Evolutionary conservation across 1,140 invertebrate genomes (phyloP).

Genomic region (Papilio glaucus): DNA sequence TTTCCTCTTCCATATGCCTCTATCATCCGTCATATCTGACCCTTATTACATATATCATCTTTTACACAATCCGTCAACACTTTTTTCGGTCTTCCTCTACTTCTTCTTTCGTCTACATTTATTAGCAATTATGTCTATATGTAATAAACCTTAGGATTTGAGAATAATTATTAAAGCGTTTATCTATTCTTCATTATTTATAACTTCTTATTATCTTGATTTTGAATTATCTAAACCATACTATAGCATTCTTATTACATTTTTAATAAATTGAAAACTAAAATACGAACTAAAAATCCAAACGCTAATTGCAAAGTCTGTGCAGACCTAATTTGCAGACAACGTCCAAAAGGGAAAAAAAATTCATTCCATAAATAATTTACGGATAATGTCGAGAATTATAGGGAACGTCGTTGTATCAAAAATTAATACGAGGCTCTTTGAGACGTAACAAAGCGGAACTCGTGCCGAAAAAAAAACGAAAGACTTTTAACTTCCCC

Average conservation of each 20-base stretch:
- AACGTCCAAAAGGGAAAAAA: conserved; percentile 4
- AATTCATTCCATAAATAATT: conserved; percentile 21
- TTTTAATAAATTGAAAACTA: not conserved
- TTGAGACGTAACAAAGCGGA: conserved; percentile 35
- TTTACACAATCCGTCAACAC: too few species aligned
- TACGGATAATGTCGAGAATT: not conserved
- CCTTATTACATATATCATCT: too few species aligned
- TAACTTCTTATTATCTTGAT: too few species aligned
- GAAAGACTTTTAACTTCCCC: conserved; percentile 36
- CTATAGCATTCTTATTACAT: not conserved
- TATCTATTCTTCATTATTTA: too few species aligned
- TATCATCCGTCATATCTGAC: too few species aligned
- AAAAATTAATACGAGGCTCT: conserved; percentile 29
- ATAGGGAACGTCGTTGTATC: conserved; percentile 26
- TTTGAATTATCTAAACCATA: too few species aligned
- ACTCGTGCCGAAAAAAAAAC: conserved; percentile 21
- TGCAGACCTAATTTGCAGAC: conserved; percentile 12
- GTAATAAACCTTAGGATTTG: too few species aligned
- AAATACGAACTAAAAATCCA: conserved; percentile 6
- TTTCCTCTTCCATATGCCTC: too few species aligned
- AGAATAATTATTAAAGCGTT: too few species aligned
- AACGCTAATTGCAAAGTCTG: not conserved
- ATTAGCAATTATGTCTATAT: too few species aligned
- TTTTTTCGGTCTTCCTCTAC: too few species aligned
- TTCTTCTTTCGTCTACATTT: too few species aligned